phyloP scores from a whole-genome alignment of 2,797 vertebrate species.

The Hypotaenidia philippensis region DNA sequence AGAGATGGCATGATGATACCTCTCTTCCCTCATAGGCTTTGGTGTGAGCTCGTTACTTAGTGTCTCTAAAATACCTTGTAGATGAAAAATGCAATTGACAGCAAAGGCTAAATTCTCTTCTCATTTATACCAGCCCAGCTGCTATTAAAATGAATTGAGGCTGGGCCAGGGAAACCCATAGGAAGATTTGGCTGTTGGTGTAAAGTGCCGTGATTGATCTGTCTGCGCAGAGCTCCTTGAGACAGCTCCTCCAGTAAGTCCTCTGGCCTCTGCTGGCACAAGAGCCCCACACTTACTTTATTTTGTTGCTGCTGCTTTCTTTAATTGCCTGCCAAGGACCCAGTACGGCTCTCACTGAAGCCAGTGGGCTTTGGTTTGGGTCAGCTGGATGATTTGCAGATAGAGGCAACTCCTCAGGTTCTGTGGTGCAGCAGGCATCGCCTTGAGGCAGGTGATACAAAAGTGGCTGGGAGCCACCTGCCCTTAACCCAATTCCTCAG shows the following conservation, averaged over 20 bases:
- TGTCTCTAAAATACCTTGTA: not conserved
- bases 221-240: not conserved
- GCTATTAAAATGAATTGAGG: not conserved
- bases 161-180: not conserved
- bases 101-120: not conserved
- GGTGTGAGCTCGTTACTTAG: not conserved
- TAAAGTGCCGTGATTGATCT: not conserved
- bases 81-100: not conserved
- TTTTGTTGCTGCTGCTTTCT: not conserved
- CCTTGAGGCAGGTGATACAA: not conserved
- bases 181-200: not conserved
- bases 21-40: not conserved
- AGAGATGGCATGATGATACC: not conserved
- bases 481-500: not conserved
- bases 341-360: not conserved
- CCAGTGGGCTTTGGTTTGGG: not conserved
- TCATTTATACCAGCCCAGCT: not conserved
- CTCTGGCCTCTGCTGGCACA: not conserved
- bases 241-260: not conserved
- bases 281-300: not conserved
- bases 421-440: fast-evolving
- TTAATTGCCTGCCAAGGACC: not conserved
- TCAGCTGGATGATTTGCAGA: not conserved
- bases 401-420: not conserved
- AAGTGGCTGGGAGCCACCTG: not conserved